Evolutionary conservation across 2,888 invertebrate species (phyloP).

Genomic region (Deroplatys truncata): DNA sequence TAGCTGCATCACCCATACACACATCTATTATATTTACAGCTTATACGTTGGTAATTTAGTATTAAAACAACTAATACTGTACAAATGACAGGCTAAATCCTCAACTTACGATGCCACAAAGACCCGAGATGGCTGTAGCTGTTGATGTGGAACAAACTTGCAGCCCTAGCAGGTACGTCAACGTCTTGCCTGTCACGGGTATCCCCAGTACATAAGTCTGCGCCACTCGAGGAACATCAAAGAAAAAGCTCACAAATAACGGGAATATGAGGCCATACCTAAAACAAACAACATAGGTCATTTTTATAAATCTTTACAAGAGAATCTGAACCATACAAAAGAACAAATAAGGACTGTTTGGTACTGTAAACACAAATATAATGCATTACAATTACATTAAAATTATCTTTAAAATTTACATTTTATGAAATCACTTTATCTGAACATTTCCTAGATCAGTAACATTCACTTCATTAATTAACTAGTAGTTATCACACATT

Average conservation of each 20-base stretch:
- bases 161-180: constrained; percentile 50
- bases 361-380: not conserved
- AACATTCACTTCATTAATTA: too few species aligned
- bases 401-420: not conserved
- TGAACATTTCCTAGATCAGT: too few species aligned
- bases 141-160: constrained; percentile 45
- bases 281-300: not conserved
- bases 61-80: too few species aligned
- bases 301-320: not conserved
- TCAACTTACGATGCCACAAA: constrained; percentile 45
- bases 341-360: not conserved
- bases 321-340: not conserved
- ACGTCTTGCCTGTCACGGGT: constrained; percentile 52
- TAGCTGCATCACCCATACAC: too few species aligned
- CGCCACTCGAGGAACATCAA: constrained; percentile 46
- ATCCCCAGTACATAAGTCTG: constrained; percentile 46
- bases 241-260: constrained; percentile 49
- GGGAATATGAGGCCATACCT: constrained; percentile 48
- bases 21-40: too few species aligned
- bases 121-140: constrained; percentile 43
- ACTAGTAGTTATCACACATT: too few species aligned
- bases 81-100: not conserved
- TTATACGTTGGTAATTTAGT: too few species aligned
- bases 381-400: not conserved
- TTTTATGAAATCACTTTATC: too few species aligned